Conservation (phyloP, 2,888 invertebrate species). For the Nineta flava region DNA sequence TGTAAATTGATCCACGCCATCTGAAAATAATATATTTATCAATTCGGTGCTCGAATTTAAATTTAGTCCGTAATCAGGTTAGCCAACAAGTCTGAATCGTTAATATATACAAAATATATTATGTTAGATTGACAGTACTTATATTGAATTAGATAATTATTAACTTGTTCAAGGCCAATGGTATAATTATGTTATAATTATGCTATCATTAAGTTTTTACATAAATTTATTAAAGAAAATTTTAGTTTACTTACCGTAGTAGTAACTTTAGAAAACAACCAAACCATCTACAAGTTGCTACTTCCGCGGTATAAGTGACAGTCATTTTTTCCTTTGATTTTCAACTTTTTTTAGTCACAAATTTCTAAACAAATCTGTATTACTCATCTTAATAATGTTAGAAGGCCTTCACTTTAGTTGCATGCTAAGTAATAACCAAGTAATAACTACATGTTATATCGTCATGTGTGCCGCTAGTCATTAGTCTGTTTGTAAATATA, state of each 20-base stretch:
- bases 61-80: neutral
- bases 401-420: neutral
- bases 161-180: neutral
- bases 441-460: neutral
- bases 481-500: neutral
- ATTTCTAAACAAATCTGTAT: neutral
- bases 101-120: neutral
- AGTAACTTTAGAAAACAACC: constrained; percentile 78
- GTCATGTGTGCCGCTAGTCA: neutral
- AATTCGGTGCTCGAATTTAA: constrained; percentile 4
- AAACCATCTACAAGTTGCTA: constrained; percentile 71
- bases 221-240: neutral
- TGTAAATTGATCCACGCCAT: constrained; percentile 92
- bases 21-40: constrained; percentile 27
- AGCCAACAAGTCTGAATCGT: neutral
- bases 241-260: constrained; percentile 41
- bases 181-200: neutral
- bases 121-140: neutral
- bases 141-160: neutral
- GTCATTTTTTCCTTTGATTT: constrained; percentile 42
- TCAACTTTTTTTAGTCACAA: neutral
- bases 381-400: neutral
- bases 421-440: neutral
- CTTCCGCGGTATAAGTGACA: constrained; percentile 71
- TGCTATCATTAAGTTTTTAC: neutral